Base-by-base conservation (phyloP, 2,888 invertebrate genomes). In the Leucophenga maculata region DNA sequence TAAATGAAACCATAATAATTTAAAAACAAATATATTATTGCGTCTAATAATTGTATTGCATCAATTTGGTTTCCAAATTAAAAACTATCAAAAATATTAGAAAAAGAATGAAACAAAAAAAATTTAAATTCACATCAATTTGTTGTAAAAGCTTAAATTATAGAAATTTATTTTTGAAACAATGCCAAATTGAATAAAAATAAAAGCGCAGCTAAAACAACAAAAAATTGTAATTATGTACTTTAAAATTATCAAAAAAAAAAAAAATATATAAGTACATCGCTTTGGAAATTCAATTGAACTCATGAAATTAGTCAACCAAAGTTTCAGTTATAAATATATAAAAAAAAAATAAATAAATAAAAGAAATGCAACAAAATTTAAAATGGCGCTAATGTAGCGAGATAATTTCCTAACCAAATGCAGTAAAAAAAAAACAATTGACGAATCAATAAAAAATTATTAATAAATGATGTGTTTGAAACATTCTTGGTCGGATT, bases 231-330 rank as follows among this genome's bases (percentile, higher is more conserved):
- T n/a, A n/a, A n/a, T n/a, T n/a, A n/a, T n/a, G n/a, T n/a, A n/a
- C n/a, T n/a, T 4, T 4, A 26, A 26, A 26, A 26, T 4, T 3
- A 26, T 2, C 26, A 26, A 2, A 75, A 79, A 83, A 79, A 83
- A 83, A 83, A 82, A 81, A 83, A 77, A 74, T 79, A 78, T 80
- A 78, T 66, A 82, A 80, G 83, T 83, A 81, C 77, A 83, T 83
- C 26, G 26, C 26, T 26, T 26, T 26, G 26, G 26, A 26, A 26
- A 26, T 26, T 3, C 26, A 26, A 26, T 3, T 26, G 26, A 26
- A 26, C 26, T 26, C 26, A 26, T 26, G 26, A 26, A 26, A 26
- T 26, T 3, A 3, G 26, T 3, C 2, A 26, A 26, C 26, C 26
- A 26, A 26, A 26, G 26, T 26, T 26, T 26, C 26, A 26, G 26